These are phyloP conservation scores for Drosophila gunungcola DNA, from an alignment of 1,140 invertebrate genomes.

Conservation along the genomic window DNA sequence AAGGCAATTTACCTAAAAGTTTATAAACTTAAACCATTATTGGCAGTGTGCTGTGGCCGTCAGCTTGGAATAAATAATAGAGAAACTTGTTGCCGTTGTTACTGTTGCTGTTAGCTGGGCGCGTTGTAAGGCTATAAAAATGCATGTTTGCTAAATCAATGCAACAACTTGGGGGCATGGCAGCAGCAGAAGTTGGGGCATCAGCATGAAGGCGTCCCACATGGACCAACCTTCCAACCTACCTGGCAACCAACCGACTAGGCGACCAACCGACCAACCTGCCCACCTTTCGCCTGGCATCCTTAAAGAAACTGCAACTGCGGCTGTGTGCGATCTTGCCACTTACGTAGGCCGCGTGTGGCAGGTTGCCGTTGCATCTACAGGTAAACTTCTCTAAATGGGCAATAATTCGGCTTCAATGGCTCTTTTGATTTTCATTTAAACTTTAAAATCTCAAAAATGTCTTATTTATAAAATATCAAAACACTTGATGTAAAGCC, in stretches of 20 bases:
- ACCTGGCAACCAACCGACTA: constrained; percentile 16
- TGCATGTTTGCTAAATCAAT: constrained; percentile 84
- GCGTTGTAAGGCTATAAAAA: constrained; percentile 83
- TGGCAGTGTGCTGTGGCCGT: constrained; percentile 41
- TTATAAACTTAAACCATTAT: no score
- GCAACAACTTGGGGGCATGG: constrained; percentile 83
- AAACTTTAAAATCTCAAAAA: no score
- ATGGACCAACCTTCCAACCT: constrained; percentile 66
- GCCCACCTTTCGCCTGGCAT: constrained; percentile 80
- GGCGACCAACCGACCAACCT: constrained; percentile 49
- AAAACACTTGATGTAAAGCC: no score
- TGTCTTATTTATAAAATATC: no score
- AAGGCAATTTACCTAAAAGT: no score
- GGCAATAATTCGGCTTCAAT: no score
- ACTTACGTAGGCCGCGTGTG: constrained; percentile 84
- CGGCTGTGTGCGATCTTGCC: constrained; percentile 79
- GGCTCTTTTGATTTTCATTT: no score
- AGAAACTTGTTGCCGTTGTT: constrained; percentile 73
- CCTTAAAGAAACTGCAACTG: constrained; percentile 62
- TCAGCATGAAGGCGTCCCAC: constrained; percentile 67
- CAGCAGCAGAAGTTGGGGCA: constrained; percentile 32
- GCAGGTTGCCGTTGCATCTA: constrained; percentile 75
- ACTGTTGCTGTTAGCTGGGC: constrained; percentile 63
- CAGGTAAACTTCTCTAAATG: background rate
- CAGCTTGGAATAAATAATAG: constrained; percentile 78